Base-by-base conservation (phyloP, 2,888 invertebrate genomes). In the Drosophila paranaensis region DNA sequence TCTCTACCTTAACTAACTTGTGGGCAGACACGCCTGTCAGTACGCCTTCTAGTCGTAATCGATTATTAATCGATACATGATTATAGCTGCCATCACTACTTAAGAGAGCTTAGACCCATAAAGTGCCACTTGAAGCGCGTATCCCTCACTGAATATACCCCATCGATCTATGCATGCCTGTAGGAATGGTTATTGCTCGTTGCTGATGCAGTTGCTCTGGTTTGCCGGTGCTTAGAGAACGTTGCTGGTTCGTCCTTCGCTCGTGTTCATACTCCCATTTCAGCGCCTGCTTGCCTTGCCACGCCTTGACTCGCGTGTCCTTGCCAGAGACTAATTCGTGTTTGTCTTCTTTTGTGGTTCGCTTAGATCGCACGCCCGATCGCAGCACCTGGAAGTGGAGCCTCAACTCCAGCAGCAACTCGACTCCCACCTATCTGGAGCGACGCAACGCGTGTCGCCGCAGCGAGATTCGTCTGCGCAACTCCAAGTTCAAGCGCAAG, bases 401-500 rank as follows among this genome's bases (percentile, higher is more conserved):
- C 39, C 82, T 91, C 11, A 88, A 91, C 96, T 97, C 97, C 30
- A 81, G 66, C 95, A 96, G 74, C 93, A 90, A 91, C 54, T 96
- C 96, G 33, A 97, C 97, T 0, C 98, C 98, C 0, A 97, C 98
- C 82, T 98, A 98, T 92, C 93, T 98, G 69, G 98, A 98, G 91
- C 95, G 96, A 79, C 94, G 98, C 35, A 97, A 97, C 90, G 94
- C 96, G 60, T 96, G 96, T 81, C 93, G 95, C 55, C 95, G 96
- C 57, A 94, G 96, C 65, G 93, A 93, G 70, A 92, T 93, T 42
- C 92, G 93, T 3, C 92, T 91, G 72, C 90, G 93, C 1, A 87
- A 87, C 46, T 92, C 93, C 11, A 93, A 93, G 78, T 90, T 91
- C 61, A 92, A 93, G 65, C 90, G 93, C 10, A 93, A 93, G 78